Evolutionary conservation across 2,888 invertebrate genomes (phyloP).

Genomic region (Halocaridina rubra): DNA sequence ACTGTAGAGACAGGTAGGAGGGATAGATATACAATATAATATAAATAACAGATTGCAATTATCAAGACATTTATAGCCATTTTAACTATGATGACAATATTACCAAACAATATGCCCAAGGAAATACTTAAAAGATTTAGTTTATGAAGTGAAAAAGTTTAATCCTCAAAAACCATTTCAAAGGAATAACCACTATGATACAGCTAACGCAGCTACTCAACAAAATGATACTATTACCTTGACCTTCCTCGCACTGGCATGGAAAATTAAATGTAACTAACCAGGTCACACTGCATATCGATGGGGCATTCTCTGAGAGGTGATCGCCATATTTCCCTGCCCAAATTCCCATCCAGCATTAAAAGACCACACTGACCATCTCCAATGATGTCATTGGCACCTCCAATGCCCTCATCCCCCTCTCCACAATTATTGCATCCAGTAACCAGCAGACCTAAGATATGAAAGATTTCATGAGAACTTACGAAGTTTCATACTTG

Average conservation of each 20-base stretch:
- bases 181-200: background rate
- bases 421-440: constrained; percentile 36
- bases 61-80: too few relatives aligned
- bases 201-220: background rate
- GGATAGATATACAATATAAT: too few relatives aligned
- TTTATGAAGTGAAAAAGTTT: background rate
- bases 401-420: background rate
- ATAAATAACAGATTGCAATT: too few relatives aligned
- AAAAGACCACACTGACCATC: constrained; percentile 41
- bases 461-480: too few relatives aligned
- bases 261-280: background rate
- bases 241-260: too few relatives aligned
- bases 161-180: background rate
- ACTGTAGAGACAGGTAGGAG: too few relatives aligned
- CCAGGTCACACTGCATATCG: constrained; percentile 47
- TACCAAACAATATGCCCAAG: background rate
- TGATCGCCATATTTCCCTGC: constrained; percentile 39
- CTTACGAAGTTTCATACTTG: too few relatives aligned
- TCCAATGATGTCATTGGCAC: background rate
- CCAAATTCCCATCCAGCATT: constrained; percentile 45
- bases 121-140: background rate
- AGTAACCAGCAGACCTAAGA: constrained; percentile 6
- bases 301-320: constrained; percentile 38
- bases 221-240: background rate
- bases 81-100: background rate